Conservation (phyloP, 2,113 vertebrate genomes). For the Hydropotes inermis region DNA sequence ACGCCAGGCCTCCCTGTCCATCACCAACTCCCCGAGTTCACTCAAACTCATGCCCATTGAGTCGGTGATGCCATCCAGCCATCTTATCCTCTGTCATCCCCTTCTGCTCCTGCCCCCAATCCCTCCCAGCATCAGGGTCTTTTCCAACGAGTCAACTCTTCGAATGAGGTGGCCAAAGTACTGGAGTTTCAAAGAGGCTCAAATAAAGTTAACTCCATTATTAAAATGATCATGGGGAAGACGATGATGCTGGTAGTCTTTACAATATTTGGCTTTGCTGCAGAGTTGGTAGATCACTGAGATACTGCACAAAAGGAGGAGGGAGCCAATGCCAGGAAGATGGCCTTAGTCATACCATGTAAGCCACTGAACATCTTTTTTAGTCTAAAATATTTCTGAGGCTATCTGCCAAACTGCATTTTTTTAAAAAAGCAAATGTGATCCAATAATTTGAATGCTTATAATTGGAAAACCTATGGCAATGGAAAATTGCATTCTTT, state of each 20-base stretch:
- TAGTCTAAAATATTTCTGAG: conserved; percentile 16
- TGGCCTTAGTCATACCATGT: not conserved
- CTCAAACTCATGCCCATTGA: no score
- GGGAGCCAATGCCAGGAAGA: not conserved
- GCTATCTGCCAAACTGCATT: conserved; percentile 16
- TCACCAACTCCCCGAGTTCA: no score
- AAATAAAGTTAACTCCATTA: not conserved
- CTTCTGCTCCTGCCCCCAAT: no score
- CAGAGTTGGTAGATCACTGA: not conserved
- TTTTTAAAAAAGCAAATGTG: not conserved
- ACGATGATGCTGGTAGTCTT: not conserved
- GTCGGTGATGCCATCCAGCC: no score
- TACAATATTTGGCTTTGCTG: not conserved
- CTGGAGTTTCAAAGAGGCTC: not conserved
- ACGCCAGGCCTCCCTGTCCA: no score
- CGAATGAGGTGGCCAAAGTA: no score
- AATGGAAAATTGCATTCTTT: not conserved
- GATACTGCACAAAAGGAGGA: not conserved
- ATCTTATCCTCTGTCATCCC: no score
- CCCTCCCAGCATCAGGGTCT: no score
- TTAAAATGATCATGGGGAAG: not conserved
- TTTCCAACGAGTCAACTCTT: no score
- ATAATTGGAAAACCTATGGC: not conserved
- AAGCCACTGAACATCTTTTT: not conserved
- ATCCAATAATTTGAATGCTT: not conserved